Evolutionary conservation across 2,113 vertebrate genomes (phyloP), one percentile per base, ranked within the genome.

Genomic region (Nicator chloris): DNA sequence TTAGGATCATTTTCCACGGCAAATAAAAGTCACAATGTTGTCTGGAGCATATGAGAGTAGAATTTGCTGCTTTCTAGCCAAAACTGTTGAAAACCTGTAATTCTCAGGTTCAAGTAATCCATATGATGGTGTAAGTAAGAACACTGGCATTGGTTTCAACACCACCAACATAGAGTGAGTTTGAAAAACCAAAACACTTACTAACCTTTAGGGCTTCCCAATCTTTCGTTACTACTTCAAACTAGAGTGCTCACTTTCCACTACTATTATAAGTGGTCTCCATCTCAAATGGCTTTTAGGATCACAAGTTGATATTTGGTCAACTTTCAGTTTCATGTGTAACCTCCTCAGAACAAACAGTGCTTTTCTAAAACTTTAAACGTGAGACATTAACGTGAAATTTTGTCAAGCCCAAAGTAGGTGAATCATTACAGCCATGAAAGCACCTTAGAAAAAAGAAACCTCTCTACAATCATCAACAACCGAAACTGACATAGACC

Each of bases 121-220:
- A 8, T 35, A 33, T 1, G 10, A 81, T 30, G 15, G 22, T 44
- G 28, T 3, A 56, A 75, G 21, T 10, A 45, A 71, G n/a, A 54
- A 11, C 13, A 47, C 6, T 16, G 13, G 14, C 40, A 47, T 44
- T 56, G 4, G 5, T 47, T 88, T 80, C 23, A 80, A 69, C 22
- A 70, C 14, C 22, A 69, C 4, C 35, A 59, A 13, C 0, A 1
- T 0, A 57, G 11, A 66, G 0, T 19, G 21, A 66, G 26, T 84
- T 63, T 59, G 10, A 56, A 82, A 89, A 78, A 35, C 5, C 13
- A 60, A 45, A 60, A 6, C 12, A 73, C 6, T 51, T 61, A n/a
- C 10, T 68, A 80, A 50, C 27, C 15, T 72, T 56, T 16, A 54
- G 13, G 61, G 49, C 30, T 81, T 22, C 47, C 14, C 11, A 37